Evolutionary conservation across 2,888 invertebrate species (phyloP).

Genomic region (Thereva unica): DNA sequence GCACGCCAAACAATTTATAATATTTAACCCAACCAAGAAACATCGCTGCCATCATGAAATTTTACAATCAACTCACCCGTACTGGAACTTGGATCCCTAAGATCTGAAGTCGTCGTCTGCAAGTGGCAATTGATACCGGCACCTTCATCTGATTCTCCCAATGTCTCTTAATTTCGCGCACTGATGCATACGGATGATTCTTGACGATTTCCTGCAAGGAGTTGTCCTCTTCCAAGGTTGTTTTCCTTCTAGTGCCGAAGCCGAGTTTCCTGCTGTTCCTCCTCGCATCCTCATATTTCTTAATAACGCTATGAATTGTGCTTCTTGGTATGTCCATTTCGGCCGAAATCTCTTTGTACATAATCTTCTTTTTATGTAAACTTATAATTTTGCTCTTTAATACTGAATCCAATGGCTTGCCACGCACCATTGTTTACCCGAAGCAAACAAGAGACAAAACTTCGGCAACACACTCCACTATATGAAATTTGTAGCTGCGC

Average conservation of each 20-base stretch:
- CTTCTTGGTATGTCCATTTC: conserved; percentile 2
- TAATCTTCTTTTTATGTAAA: conserved; percentile 5
- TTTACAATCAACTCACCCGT: conserved; percentile 3
- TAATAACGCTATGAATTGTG: conserved; percentile 22
- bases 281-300: conserved; percentile 16
- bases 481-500: too few species aligned
- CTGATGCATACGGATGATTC: conserved; percentile 14
- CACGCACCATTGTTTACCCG: conserved; percentile 12
- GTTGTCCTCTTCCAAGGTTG: conserved; percentile 10
- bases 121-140: conserved; percentile 17
- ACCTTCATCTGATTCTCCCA: conserved; percentile 18
- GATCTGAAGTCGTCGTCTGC: conserved; percentile 18
- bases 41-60: too few species aligned
- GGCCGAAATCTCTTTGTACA: conserved; percentile 13
- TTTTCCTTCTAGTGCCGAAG: conserved; percentile 14
- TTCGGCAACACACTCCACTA: too few species aligned
- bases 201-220: conserved; percentile 12
- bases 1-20: too few species aligned
- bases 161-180: conserved; percentile 16
- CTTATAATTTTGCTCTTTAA: conserved; percentile 11
- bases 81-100: conserved; percentile 6
- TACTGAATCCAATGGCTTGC: conserved; percentile 10
- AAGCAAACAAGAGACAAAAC: too few species aligned
- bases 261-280: neutral
- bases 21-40: too few species aligned